A percentile compares a stretch with the other conserved stretches of the same genome.
Conservation (phyloP, 2,113 vertebrate species). For the Chrysemys picta region DNA sequence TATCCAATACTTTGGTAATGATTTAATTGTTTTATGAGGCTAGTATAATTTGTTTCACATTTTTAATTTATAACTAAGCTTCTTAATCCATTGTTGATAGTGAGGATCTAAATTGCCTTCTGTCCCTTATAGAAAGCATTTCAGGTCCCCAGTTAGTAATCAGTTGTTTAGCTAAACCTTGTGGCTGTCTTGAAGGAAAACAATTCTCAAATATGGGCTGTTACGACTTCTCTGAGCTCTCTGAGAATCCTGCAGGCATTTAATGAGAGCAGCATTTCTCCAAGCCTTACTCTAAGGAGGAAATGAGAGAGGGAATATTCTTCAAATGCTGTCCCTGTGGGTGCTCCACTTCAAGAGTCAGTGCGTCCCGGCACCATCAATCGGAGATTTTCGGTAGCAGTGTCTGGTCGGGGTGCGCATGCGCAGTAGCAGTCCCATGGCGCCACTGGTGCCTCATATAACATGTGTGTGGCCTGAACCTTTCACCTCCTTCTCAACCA, state of each 20-base stretch:
- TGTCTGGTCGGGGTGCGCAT: no score
- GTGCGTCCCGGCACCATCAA: no score
- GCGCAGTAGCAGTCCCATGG: no score
- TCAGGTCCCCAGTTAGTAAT: not conserved
- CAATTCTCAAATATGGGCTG: not conserved
- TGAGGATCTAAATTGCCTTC: constrained; percentile 48
- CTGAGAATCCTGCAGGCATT: not conserved
- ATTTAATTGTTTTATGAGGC: constrained; percentile 54
- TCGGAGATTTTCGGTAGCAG: no score
- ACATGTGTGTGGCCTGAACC: no score
- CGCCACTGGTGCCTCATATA: no score
- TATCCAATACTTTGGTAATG: constrained; percentile 34
- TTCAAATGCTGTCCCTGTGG: no score
- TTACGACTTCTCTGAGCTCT: not conserved
- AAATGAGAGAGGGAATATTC: not conserved
- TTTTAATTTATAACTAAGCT: constrained; percentile 70
- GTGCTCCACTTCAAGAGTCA: no score
- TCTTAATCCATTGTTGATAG: constrained; percentile 52
- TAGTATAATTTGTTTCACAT: constrained; percentile 59
- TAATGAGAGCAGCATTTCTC: not conserved
- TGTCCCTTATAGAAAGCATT: not conserved
- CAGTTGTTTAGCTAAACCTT: constrained; percentile 20
- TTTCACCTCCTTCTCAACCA: no score
- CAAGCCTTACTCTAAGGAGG: not conserved
- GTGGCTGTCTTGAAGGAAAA: constrained; percentile 8